Conservation (phyloP, 2,888 invertebrate genomes). For the Proisotoma minuta region DNA sequence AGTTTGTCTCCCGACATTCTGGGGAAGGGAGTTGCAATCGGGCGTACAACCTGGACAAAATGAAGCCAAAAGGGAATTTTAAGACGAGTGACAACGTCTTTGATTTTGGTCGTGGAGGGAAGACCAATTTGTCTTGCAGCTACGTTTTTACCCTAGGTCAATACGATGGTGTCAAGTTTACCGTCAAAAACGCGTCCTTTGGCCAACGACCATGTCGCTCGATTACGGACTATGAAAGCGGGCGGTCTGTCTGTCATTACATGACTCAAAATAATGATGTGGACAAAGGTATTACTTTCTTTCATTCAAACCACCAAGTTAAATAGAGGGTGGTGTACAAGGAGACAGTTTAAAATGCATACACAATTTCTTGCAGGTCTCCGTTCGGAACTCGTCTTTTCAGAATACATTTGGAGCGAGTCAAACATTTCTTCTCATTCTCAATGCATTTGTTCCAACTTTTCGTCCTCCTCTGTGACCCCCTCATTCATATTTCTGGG, state of each 20-base stretch:
- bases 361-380: no score
- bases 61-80: conserved; percentile 52
- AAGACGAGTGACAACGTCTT: conserved; percentile 71
- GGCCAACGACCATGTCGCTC: conserved; percentile 43
- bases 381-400: conserved; percentile 30
- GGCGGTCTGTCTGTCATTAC: conserved; percentile 43
- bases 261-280: no score
- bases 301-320: no score
- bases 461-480: conserved; percentile 20
- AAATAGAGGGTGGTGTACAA: no score
- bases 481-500: conserved; percentile 42
- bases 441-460: conserved; percentile 45
- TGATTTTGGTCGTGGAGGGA: conserved; percentile 78
- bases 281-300: no score
- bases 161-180: conserved; percentile 36
- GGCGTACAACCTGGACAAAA: conserved; percentile 61
- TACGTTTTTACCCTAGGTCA: conserved; percentile 39
- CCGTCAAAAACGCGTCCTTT: conserved; percentile 38
- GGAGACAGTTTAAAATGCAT: no score
- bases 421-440: conserved; percentile 40
- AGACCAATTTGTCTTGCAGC: conserved; percentile 62
- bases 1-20: conserved; percentile 74
- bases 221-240: conserved; percentile 40
- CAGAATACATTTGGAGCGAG: conserved; percentile 44
- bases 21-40: conserved; percentile 71